These are phyloP conservation scores for Sternotherus odoratus DNA, from an alignment of 2,797 vertebrate species.

Conservation along the genomic window DNA sequence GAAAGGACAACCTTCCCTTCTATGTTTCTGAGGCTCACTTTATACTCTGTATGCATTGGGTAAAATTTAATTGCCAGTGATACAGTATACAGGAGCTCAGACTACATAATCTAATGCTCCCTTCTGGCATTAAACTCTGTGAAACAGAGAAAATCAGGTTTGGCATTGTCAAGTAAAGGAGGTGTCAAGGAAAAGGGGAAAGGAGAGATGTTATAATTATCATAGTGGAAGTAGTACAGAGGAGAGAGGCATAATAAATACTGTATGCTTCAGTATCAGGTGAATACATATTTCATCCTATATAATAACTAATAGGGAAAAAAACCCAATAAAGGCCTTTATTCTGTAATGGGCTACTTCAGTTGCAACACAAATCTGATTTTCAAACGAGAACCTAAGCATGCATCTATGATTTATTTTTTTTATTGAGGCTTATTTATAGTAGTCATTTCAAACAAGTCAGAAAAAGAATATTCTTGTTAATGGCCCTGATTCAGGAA, in stretches of 20 bases:
- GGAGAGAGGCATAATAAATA: not conserved
- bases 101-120: no score
- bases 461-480: not conserved
- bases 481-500: not conserved
- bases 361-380: not conserved
- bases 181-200: rapidly evolving
- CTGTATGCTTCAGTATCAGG: not conserved
- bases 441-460: not conserved
- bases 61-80: no score
- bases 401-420: not conserved
- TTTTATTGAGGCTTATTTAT: not conserved
- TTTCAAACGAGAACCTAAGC: not conserved
- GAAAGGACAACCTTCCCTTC: not conserved
- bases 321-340: not conserved
- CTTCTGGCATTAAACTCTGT: no score
- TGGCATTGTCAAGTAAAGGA: no score
- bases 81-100: no score
- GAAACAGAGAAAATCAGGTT: no score
- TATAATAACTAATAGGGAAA: not conserved
- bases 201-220: not conserved
- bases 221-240: not conserved
- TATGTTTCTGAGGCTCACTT: not conserved
- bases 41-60: not conserved
- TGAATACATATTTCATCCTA: not conserved
- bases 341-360: not conserved